Evolutionary conservation across 1,140 invertebrate species (phyloP).

Genomic region (Aporrectodea caliginosa): DNA sequence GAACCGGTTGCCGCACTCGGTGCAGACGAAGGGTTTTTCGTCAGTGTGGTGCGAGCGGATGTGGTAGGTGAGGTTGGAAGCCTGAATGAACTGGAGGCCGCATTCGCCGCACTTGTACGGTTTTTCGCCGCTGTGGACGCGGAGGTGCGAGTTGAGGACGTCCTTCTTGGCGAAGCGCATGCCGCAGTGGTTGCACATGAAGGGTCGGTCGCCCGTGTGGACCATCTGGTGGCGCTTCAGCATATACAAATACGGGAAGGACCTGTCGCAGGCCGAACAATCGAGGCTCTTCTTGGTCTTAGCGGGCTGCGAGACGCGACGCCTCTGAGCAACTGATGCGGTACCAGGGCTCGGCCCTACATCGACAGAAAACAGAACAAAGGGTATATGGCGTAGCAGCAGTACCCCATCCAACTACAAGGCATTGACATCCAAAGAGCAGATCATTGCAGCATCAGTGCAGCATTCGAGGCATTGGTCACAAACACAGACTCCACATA

Average conservation of each 20-base stretch:
- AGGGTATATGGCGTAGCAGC: neutral
- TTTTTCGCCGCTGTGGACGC: slow-evolving; percentile 15
- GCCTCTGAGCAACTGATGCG: neutral
- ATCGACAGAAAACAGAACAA: neutral
- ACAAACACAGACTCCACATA: neutral
- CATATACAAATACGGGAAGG: neutral
- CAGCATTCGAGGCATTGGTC: neutral
- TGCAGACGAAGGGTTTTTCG: slow-evolving; percentile 17
- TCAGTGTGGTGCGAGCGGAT: slow-evolving; percentile 11
- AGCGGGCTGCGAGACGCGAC: too few species aligned
- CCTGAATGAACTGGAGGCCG: slow-evolving; percentile 5
- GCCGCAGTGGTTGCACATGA: slow-evolving; percentile 23
- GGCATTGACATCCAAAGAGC: neutral
- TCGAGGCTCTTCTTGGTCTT: neutral
- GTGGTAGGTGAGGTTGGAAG: neutral
- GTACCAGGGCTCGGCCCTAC: neutral
- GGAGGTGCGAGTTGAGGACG: slow-evolving; percentile 11
- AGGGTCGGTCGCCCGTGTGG: slow-evolving; percentile 12
- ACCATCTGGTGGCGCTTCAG: neutral
- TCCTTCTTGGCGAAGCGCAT: slow-evolving; percentile 4
- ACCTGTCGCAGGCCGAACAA: neutral
- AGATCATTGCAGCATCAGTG: neutral
- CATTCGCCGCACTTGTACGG: slow-evolving; percentile 21
- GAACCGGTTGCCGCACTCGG: slow-evolving; percentile 69
- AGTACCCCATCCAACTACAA: too few species aligned